These are phyloP conservation scores for Hapalemur alaotrensis DNA, from an alignment of 2,797 vertebrate species.

Conservation along the genomic window DNA sequence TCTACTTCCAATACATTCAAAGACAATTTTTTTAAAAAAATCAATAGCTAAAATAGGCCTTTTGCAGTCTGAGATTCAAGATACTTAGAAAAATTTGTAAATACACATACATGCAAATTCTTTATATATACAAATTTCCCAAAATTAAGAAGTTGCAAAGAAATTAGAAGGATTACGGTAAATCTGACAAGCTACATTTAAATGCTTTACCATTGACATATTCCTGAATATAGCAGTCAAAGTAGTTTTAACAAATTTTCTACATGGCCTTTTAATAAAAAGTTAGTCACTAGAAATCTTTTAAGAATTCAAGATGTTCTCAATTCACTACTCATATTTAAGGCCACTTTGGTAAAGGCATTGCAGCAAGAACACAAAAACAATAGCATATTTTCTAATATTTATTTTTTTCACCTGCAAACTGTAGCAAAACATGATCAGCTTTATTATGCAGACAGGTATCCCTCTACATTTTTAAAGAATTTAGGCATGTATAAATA, in stretches of 20 bases:
- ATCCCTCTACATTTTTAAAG: conserved; percentile 88
- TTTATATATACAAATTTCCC: conserved; percentile 78
- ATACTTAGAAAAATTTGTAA: conserved; percentile 74
- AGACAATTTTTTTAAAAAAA: conserved; percentile 64
- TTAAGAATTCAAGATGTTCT: conserved; percentile 78
- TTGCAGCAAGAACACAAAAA: conserved; percentile 83
- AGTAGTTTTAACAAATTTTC: conserved; percentile 70
- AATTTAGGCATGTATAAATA: conserved; percentile 90
- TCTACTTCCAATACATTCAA: conserved; percentile 80
- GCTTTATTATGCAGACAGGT: conserved; percentile 90
- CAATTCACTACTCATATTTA: conserved; percentile 78
- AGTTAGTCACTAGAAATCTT: conserved; percentile 73
- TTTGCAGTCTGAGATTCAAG: conserved; percentile 75
- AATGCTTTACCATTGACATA: conserved; percentile 78
- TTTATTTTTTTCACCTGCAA: conserved; percentile 92
- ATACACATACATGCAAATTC: conserved; percentile 80
- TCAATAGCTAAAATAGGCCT: conserved; percentile 77
- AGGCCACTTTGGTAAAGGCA: conserved; percentile 79
- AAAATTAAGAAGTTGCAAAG: conserved; percentile 75
- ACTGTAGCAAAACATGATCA: conserved; percentile 93
- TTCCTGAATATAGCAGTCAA: conserved; percentile 73
- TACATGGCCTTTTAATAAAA: conserved; percentile 79
- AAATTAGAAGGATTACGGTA: conserved; percentile 71
- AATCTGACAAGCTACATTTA: conserved; percentile 75
- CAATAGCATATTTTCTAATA: conserved; percentile 86